Evolutionary conservation across 2,888 invertebrate genomes (phyloP), one percentile per base, ranked within the genome.

Genomic region (Tetragonula carbonaria): DNA sequence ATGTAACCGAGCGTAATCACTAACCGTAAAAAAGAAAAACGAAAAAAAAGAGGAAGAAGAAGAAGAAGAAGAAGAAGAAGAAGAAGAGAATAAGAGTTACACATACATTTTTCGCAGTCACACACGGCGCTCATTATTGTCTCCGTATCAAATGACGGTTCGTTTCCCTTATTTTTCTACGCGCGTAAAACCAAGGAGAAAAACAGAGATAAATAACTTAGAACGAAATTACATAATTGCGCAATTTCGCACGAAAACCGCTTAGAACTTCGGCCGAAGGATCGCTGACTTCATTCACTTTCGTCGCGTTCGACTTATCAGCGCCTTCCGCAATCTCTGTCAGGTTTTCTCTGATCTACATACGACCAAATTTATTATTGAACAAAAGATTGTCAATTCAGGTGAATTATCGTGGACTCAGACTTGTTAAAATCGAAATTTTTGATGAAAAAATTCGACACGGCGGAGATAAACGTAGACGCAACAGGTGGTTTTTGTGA

Each of bases 1-100:
- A 84, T 86, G 86, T 90, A 86, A 91, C 74, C 84, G 85, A 91
- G 87, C 91, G 91, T 91, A 91, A 91, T 77, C 79, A 88, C 85
- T 85, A 88, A 91, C 90, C 88, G 88, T 90, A 55, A 81, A 87
- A 79, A 28, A 62, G 80, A 59, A 59, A 67, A 45, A 38, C 45
- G 45, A 45, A 45, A 45, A 45, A 38, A 38, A 45, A 45, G 8
- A 51, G 50, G 33, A 38, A 23, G 72, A 59, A 51, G 18, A 59
- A 63, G 23, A 23, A 23, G 23, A 23, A 23, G 23, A 23, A 23
- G 23, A 23, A 23, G 23, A 38, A 0, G 8, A 45, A 45, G 45
- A 11, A 45, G 45, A 45, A 45, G 45, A 45, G 45, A 45, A 45
- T 45, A 8, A 45, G 8, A 45, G 8, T 88, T 85, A 90, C 78